Conservation (phyloP, 2,113 vertebrate genomes). For the Syngnathus scovelli region DNA sequence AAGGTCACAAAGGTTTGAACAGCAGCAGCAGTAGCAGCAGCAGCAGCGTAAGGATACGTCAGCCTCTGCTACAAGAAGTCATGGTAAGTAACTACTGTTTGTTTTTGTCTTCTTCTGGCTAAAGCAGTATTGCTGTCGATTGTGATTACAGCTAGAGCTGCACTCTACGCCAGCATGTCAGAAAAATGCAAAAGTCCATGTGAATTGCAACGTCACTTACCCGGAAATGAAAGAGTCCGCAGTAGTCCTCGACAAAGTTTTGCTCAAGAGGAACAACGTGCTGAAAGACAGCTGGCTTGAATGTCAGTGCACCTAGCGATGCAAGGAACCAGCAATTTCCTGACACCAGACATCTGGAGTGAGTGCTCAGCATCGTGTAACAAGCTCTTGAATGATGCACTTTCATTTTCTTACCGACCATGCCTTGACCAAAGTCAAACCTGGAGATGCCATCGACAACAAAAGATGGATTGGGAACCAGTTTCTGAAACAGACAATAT, state of each 20-base stretch:
- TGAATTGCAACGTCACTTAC: constrained; percentile 30
- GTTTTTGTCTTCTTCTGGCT: background rate
- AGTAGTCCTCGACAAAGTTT: constrained; percentile 56
- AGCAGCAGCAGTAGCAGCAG: no score
- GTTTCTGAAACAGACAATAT: constrained; percentile 41
- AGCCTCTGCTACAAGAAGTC: background rate
- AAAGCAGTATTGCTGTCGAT: background rate
- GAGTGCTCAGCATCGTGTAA: background rate
- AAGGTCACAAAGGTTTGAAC: background rate
- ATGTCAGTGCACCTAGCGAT: constrained; percentile 67
- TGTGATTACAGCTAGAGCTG: background rate
- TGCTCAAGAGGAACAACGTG: constrained; percentile 60
- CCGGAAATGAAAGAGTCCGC: constrained; percentile 72
- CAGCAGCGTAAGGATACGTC: background rate
- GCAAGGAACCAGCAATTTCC: constrained; percentile 75
- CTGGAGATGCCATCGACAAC: constrained; percentile 52
- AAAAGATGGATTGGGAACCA: constrained; percentile 39
- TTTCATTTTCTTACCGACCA: constrained; percentile 43
- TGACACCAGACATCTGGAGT: constrained; percentile 8
- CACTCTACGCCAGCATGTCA: background rate
- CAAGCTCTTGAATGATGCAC: background rate
- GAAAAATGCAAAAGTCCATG: background rate
- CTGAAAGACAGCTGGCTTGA: constrained; percentile 28
- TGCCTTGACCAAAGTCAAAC: constrained; percentile 67
- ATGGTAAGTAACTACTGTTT: background rate